phyloP scores from a whole-genome alignment of 2,797 vertebrate genomes.

The Chaetophractus vellerosus region DNA sequence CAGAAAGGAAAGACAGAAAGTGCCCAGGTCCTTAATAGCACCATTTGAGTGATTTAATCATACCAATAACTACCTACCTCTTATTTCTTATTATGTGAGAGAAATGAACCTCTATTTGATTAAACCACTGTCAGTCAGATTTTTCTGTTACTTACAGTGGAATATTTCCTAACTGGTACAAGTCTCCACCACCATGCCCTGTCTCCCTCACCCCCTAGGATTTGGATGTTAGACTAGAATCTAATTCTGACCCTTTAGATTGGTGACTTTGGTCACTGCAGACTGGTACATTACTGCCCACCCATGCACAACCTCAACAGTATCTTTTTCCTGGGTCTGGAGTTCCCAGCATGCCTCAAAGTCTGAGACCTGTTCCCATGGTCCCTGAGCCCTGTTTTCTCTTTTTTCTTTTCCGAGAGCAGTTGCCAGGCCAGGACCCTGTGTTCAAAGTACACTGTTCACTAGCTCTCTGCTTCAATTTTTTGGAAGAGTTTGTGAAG shows the following conservation, averaged over 20 bases:
- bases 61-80: neutral
- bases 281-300: neutral
- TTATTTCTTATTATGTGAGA: neutral
- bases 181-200: neutral
- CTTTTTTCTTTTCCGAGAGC: neutral
- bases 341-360: neutral
- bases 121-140: neutral
- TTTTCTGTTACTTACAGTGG: neutral
- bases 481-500: too few relatives aligned
- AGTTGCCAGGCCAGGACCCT: neutral
- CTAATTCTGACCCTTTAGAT: neutral
- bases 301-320: neutral
- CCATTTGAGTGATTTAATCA: neutral
- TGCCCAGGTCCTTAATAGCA: neutral
- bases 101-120: neutral
- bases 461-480: neutral
- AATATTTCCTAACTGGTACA: neutral
- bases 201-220: neutral
- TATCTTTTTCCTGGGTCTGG: neutral
- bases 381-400: neutral
- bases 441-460: neutral
- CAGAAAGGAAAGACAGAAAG: conserved; percentile 10
- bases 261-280: neutral
- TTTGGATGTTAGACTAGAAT: neutral
- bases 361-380: neutral